These are phyloP conservation scores for Oscheius sp. DNA, from an alignment of 2,888 invertebrate species.

Conservation along the genomic window DNA sequence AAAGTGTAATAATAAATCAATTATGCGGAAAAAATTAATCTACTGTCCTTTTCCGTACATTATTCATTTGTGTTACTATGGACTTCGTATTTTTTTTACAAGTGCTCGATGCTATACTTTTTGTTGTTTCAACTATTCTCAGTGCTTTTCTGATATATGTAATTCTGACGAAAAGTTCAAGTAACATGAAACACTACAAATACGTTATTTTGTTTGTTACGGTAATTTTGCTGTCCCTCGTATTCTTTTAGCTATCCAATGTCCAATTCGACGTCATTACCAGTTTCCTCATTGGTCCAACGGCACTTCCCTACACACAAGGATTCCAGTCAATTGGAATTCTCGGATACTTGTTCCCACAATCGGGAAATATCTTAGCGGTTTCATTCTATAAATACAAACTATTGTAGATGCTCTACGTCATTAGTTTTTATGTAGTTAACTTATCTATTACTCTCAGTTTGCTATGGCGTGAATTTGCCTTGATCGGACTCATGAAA, in stretches of 20 bases:
- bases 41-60: too few species aligned
- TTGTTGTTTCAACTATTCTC: background rate
- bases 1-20: too few species aligned
- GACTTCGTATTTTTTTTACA: background rate
- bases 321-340: background rate
- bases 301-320: background rate
- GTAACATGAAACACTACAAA: background rate
- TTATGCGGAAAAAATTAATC: too few species aligned
- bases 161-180: background rate
- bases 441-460: too few species aligned
- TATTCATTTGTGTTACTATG: too few species aligned
- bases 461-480: slow-evolving; percentile 5
- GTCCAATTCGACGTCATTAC: background rate
- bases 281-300: background rate
- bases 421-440: too few species aligned
- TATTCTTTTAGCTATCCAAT: background rate
- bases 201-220: background rate
- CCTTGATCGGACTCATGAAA: too few species aligned
- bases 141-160: background rate
- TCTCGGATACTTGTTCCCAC: background rate
- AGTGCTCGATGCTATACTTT: background rate
- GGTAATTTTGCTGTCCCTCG: background rate
- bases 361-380: background rate
- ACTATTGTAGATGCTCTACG: too few species aligned
- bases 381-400: too few species aligned